A percentile compares a stretch with the other conserved stretches of the same genome.
These are phyloP conservation scores for Poeciliopsis occidentalis DNA, from an alignment of 2,113 vertebrate genomes.

Conservation along the genomic window DNA sequence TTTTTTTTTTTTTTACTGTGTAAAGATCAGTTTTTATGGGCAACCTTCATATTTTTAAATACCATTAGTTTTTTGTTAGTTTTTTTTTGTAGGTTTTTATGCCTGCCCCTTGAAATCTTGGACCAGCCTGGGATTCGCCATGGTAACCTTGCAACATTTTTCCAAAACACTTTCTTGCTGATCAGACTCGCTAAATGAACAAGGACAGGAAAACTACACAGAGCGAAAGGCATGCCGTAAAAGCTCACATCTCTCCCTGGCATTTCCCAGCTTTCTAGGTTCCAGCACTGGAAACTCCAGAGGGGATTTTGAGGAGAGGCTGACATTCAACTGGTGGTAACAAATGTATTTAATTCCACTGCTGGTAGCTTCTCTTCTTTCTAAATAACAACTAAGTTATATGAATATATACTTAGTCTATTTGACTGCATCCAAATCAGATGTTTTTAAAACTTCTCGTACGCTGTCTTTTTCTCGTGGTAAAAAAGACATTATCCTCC, in stretches of 20 bases:
- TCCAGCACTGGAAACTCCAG: constrained; percentile 62
- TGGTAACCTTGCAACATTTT: constrained; percentile 67
- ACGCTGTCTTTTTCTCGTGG: constrained; percentile 9
- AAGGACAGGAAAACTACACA: constrained; percentile 52
- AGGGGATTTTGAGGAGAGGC: constrained; percentile 30
- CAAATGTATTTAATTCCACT: constrained; percentile 11
- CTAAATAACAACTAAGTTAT: constrained; percentile 17
- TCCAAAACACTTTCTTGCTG: constrained; percentile 66
- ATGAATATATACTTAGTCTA: background rate
- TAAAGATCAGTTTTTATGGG: background rate
- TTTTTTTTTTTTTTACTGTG: background rate
- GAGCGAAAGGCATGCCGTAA: constrained; percentile 56
- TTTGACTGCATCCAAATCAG: constrained; percentile 18
- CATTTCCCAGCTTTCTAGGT: constrained; percentile 39
- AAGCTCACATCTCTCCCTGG: constrained; percentile 64
- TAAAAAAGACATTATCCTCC: constrained; percentile 12
- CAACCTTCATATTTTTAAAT: constrained; percentile 17
- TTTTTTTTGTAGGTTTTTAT: constrained; percentile 42
- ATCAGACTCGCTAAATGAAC: constrained; percentile 40
- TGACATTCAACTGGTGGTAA: constrained; percentile 11
- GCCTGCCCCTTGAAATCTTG: constrained; percentile 49
- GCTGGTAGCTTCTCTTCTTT: constrained; percentile 15
- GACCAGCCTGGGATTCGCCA: constrained; percentile 54
- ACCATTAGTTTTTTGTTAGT: background rate
- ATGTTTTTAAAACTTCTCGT: background rate